Percentiles rank a stretch among this genome's conserved stretches.
Evolutionary conservation across 2,888 invertebrate genomes (phyloP).

Genomic region (Patella caerulea): DNA sequence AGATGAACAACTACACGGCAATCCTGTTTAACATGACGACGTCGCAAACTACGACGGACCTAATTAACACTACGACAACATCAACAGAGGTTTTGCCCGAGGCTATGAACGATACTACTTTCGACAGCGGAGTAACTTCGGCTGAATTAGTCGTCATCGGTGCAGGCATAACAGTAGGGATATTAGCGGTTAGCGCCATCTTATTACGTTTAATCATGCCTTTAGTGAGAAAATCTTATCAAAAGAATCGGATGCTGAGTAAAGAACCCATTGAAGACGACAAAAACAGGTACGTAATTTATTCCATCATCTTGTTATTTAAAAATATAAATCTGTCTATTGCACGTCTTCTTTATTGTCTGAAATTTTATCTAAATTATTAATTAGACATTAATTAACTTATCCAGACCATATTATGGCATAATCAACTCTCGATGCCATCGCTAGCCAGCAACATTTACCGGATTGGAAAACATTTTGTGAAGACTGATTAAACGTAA

Average conservation of each 20-base stretch:
- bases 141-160: conserved; percentile 6
- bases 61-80: background rate
- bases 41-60: too few relatives aligned
- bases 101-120: background rate
- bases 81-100: background rate
- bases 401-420: too few relatives aligned
- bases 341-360: too few relatives aligned
- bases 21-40: too few relatives aligned
- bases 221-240: background rate
- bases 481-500: too few relatives aligned
- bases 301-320: background rate
- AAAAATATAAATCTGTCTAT: too few relatives aligned
- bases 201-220: conserved; percentile 5
- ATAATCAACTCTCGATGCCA: too few relatives aligned
- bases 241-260: background rate
- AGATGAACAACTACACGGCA: too few relatives aligned
- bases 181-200: background rate
- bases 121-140: background rate
- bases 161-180: background rate
- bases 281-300: background rate
- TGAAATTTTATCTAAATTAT: too few relatives aligned
- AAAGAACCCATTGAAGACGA: background rate
- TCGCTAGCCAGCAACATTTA: too few relatives aligned
- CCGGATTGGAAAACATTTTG: too few relatives aligned
- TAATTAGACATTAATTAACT: too few relatives aligned